Percentiles rank a stretch among this genome's conserved stretches.
Conservation (phyloP, 2,888 invertebrate genomes). For the Oscheius onirici region DNA sequence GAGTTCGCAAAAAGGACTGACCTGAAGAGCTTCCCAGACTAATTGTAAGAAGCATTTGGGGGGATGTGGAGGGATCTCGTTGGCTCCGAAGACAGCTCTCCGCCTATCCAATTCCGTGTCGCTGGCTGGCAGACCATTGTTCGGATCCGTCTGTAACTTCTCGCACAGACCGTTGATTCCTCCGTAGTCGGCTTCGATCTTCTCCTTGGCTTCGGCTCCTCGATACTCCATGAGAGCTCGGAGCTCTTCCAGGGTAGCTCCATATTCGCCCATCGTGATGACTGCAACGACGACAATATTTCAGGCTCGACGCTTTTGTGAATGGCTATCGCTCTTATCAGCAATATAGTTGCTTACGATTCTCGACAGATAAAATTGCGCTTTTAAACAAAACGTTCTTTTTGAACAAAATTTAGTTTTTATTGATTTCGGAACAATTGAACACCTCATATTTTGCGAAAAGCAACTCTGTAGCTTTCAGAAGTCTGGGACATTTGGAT, state of each 20-base stretch:
- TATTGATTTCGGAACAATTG: too few species aligned
- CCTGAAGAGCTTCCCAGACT: constrained; percentile 70
- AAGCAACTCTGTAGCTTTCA: too few species aligned
- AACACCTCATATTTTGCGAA: too few species aligned
- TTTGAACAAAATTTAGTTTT: neutral
- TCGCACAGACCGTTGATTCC: constrained; percentile 88
- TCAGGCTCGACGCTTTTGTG: neutral
- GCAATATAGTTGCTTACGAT: neutral
- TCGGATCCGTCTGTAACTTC: constrained; percentile 93
- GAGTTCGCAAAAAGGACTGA: constrained; percentile 28
- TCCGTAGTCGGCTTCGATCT: constrained; percentile 57
- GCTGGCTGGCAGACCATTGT: constrained; percentile 78
- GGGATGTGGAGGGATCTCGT: constrained; percentile 70
- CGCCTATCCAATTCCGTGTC: constrained; percentile 54
- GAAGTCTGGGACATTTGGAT: too few species aligned
- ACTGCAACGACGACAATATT: neutral
- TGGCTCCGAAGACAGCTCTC: constrained; percentile 64
- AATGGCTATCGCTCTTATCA: neutral
- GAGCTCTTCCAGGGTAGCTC: constrained; percentile 66
- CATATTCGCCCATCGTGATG: constrained; percentile 43
- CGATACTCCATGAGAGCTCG: constrained; percentile 68
- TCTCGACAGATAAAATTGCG: too few species aligned
- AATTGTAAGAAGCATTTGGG: constrained; percentile 66
- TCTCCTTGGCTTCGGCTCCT: constrained; percentile 65
- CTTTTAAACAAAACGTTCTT: too few species aligned